These are phyloP conservation scores for Euproctis similis DNA, from an alignment of 2,888 invertebrate species.

Conservation along the genomic window DNA sequence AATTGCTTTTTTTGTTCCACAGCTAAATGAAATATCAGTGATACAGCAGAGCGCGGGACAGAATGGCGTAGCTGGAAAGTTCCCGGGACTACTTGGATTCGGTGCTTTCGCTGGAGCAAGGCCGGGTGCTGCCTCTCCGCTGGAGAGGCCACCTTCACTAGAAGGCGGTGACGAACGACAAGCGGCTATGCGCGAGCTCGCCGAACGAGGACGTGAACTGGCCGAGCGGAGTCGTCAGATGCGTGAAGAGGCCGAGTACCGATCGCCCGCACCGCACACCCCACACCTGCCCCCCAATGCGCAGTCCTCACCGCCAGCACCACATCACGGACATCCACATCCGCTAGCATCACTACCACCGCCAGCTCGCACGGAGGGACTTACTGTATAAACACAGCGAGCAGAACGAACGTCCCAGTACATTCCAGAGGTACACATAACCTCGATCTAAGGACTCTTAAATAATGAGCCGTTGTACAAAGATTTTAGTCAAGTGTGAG, in stretches of 20 bases:
- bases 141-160: constrained; percentile 63
- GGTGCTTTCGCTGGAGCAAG: constrained; percentile 79
- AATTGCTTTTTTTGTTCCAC: constrained; percentile 21
- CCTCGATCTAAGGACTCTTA: constrained; percentile 13
- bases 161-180: constrained; percentile 63
- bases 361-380: constrained; percentile 81
- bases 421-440: constrained; percentile 44
- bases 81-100: constrained; percentile 86
- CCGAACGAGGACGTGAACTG: constrained; percentile 72
- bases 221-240: constrained; percentile 67
- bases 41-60: constrained; percentile 84
- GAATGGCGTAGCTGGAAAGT: constrained; percentile 81
- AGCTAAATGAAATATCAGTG: constrained; percentile 88
- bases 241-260: constrained; percentile 69
- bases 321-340: constrained; percentile 61
- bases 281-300: constrained; percentile 48
- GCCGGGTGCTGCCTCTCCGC: constrained; percentile 72
- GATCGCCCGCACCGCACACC: constrained; percentile 59
- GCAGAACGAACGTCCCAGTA: constrained; percentile 30
- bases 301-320: constrained; percentile 74
- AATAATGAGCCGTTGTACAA: constrained; percentile 44
- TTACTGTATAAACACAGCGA: constrained; percentile 77
- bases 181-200: constrained; percentile 70
- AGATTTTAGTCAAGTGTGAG: constrained; percentile 42
- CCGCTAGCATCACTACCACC: constrained; percentile 77